A percentile compares a stretch with the other conserved stretches of the same genome.
phyloP scores from a whole-genome alignment of 1,140 invertebrate genomes.

The Apis florea region DNA sequence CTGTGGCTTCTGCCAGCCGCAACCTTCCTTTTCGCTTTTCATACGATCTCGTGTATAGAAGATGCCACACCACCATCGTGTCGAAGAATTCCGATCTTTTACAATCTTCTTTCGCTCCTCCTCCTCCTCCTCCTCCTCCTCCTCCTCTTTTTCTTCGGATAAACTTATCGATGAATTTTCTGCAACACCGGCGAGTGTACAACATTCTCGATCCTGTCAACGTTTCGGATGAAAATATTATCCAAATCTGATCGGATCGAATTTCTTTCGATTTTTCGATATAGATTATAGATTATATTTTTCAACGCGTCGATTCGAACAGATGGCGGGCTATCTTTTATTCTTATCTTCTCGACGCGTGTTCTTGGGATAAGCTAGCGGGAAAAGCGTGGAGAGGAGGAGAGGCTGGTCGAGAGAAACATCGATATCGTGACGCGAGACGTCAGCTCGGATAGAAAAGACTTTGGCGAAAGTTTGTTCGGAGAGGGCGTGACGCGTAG shows the following conservation, averaged over 20 bases:
- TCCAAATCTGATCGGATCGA: background rate
- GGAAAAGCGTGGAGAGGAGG: too few relatives aligned
- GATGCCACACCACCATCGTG: constrained; percentile 35
- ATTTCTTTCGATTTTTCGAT: too few relatives aligned
- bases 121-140: background rate
- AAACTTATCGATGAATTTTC: constrained; percentile 4
- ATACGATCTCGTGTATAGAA: constrained; percentile 63
- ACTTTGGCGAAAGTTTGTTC: constrained; percentile 45
- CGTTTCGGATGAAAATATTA: background rate
- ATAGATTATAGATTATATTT: background rate
- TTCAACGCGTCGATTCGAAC: background rate
- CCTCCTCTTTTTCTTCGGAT: too few relatives aligned
- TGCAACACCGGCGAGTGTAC: too few relatives aligned
- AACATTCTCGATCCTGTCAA: background rate
- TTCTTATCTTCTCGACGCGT: background rate
- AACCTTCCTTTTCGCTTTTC: constrained; percentile 68
- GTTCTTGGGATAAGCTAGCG: too few relatives aligned
- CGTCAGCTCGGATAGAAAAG: constrained; percentile 49
- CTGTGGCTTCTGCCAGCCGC: constrained; percentile 66
- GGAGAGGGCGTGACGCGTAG: constrained; percentile 40
- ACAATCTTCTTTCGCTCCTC: constrained; percentile 12
- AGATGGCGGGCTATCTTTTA: background rate
- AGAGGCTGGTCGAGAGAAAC: background rate
- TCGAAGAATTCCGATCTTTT: constrained; percentile 53
- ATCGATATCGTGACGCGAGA: constrained; percentile 48